Evolutionary conservation across 2,113 vertebrate genomes (phyloP).

Genomic region (Eclectus roratus): DNA sequence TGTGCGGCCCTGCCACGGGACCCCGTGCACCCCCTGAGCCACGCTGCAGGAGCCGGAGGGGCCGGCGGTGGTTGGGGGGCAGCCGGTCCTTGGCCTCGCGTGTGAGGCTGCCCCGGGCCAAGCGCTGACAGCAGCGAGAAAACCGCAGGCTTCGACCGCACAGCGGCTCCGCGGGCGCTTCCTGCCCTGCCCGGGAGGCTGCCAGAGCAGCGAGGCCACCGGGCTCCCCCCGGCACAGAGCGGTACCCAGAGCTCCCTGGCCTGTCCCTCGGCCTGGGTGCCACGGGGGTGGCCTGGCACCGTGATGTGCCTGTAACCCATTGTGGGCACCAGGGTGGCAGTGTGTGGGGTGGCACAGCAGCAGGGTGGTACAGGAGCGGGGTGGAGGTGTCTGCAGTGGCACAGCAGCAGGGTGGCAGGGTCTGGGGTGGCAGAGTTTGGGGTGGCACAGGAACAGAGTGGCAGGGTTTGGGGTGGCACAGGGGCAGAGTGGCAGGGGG

Average conservation of each 20-base stretch:
- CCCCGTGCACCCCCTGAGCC: background rate
- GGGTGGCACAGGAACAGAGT: background rate
- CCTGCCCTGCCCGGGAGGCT: conserved; percentile 44
- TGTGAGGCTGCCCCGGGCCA: conserved; percentile 18
- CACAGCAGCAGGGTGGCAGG: background rate
- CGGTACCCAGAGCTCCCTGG: background rate
- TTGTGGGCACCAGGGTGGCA: background rate
- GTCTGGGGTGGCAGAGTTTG: background rate
- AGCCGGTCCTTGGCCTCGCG: background rate
- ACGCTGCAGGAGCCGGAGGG: background rate
- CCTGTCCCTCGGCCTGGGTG: too few species aligned
- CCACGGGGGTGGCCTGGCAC: rapidly evolving
- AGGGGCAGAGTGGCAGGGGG: too few species aligned
- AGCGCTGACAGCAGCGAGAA: conserved; percentile 39
- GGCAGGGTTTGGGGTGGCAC: rapidly evolving
- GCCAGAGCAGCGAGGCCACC: background rate
- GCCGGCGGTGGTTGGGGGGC: rapidly evolving
- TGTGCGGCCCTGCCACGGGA: background rate
- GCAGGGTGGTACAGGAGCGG: background rate
- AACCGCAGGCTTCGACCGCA: conserved; percentile 63
- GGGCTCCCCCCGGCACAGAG: background rate
- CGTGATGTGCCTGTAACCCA: rapidly evolving
- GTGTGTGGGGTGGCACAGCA: background rate
- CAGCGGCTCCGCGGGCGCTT: conserved; percentile 45
- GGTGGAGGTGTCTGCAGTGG: background rate